Base-by-base conservation (phyloP, 2,888 invertebrate species). In the Odontocerum albicorne region DNA sequence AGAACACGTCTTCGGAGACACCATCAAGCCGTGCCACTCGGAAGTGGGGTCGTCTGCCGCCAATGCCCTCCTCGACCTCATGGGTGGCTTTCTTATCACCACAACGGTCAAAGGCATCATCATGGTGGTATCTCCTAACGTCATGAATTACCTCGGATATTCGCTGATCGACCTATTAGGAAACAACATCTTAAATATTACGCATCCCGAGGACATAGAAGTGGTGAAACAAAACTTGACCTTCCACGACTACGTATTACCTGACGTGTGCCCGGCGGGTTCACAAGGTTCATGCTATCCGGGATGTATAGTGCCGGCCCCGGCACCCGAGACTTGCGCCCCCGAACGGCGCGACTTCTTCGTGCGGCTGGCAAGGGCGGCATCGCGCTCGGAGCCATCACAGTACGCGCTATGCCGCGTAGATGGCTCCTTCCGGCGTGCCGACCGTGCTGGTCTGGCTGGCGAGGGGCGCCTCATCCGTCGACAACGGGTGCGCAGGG, bases 121-220 rank as follows among this genome's bases (percentile, higher is more conserved):
- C 65, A 84, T 94, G 60, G 87, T 90, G 67, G 85, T 93, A 22
- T 92, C 95, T 21, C 86, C 88, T 47, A 89, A 88, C 63, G 83
- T 95, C 20, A 92, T 92, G 70, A 85, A 87, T 65, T 83, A 90
- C 65, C 77, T 96, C 63, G 95, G 95, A 53, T 90, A 94, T 72
- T 85, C 88, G 65, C 80, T 93, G 87, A 84, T 88, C 65, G 96
- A 96, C 72, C 78, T 96, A 65, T 82, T 95, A 70, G 96, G 96
- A 19, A 91, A 94, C 72, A 90, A 90, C 62, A 77, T 96, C 63
- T 88, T 87, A 69, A 87, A 88, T 66, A 89, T 92, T 71, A 83
- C 91, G 35, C 88, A 90, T 68, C 85, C 85, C 2, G 91, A 92
- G 62, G 96, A 96, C 71, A 88, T 88, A 64, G 85, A 85, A 39